phyloP scores from a whole-genome alignment of 1,140 invertebrate genomes.

The Lordiphosa clarofinis region DNA sequence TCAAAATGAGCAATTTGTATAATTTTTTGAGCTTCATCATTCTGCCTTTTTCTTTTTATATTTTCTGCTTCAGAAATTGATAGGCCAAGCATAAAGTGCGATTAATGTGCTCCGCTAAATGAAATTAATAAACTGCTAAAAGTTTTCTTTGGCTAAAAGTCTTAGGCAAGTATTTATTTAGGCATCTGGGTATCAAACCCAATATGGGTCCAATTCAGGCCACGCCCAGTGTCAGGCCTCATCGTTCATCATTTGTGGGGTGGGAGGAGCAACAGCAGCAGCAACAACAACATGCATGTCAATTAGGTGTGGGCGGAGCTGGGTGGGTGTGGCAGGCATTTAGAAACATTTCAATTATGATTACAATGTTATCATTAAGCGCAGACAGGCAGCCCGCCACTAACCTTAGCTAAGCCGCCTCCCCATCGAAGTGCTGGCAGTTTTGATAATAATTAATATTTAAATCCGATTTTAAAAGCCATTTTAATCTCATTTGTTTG shows the following conservation, averaged over 20 bases:
- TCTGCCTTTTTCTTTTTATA: too few relatives aligned
- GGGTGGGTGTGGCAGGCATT: conserved; percentile 31
- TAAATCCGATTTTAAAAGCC: conserved; percentile 54
- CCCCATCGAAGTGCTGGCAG: conserved; percentile 27
- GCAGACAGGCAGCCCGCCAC: conserved; percentile 9
- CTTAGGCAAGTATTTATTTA: conserved; percentile 32
- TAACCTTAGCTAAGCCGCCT: conserved; percentile 3
- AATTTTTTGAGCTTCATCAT: too few relatives aligned
- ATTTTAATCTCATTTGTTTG: conserved; percentile 24
- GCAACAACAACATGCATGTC: conserved; percentile 22
- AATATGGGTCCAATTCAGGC: background rate
- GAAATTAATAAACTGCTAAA: conserved; percentile 65
- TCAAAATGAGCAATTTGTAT: too few relatives aligned
- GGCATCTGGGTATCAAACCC: background rate
- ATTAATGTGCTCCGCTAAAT: conserved; percentile 54
- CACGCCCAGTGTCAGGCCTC: conserved; percentile 5
- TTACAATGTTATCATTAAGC: conserved; percentile 52
- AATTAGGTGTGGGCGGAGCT: conserved; percentile 10
- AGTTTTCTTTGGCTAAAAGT: conserved; percentile 32
- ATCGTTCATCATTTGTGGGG: conserved; percentile 33
- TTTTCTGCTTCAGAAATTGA: conserved; percentile 20
- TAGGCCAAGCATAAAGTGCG: conserved; percentile 34
- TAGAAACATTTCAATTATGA: conserved; percentile 64
- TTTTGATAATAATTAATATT: conserved; percentile 70
- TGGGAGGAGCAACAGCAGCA: background rate